A percentile compares a stretch with the other conserved stretches of the same genome.
These are phyloP conservation scores for Cavia aperea DNA, from an alignment of 2,113 vertebrate species.

Conservation along the genomic window DNA sequence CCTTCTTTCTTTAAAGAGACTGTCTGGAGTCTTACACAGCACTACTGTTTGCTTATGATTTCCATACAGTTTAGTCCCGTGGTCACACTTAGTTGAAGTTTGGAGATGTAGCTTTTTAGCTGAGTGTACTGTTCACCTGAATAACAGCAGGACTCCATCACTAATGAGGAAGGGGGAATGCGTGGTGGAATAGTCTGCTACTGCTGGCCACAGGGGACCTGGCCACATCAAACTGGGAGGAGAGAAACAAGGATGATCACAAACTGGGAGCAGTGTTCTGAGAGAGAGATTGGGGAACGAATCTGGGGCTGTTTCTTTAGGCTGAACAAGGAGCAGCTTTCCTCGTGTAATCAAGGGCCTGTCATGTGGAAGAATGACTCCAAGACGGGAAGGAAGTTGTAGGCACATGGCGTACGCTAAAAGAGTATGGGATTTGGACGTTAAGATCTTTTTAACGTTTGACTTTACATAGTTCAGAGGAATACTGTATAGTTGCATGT, in stretches of 20 bases:
- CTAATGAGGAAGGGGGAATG: background rate
- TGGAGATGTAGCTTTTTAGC: background rate
- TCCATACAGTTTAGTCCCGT: background rate
- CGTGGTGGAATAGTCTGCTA: background rate
- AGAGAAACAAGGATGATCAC: background rate
- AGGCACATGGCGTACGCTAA: background rate
- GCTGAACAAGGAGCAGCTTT: background rate
- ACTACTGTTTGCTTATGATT: background rate
- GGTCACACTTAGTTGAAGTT: background rate
- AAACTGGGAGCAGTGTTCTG: background rate
- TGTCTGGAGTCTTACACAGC: background rate
- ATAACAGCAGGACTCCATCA: background rate
- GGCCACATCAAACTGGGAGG: background rate
- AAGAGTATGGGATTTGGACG: background rate
- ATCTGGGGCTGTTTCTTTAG: background rate
- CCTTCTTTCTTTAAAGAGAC: background rate
- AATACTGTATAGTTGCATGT: background rate
- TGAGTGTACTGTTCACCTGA: background rate
- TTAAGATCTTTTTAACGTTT: background rate
- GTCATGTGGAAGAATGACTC: background rate
- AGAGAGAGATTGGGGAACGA: slow-evolving; percentile 1
- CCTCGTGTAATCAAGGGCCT: background rate
- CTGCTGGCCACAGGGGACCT: background rate
- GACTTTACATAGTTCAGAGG: background rate
- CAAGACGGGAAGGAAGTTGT: background rate